These are phyloP conservation scores for Netelia inedita DNA, from an alignment of 2,888 invertebrate species.

Conservation along the genomic window DNA sequence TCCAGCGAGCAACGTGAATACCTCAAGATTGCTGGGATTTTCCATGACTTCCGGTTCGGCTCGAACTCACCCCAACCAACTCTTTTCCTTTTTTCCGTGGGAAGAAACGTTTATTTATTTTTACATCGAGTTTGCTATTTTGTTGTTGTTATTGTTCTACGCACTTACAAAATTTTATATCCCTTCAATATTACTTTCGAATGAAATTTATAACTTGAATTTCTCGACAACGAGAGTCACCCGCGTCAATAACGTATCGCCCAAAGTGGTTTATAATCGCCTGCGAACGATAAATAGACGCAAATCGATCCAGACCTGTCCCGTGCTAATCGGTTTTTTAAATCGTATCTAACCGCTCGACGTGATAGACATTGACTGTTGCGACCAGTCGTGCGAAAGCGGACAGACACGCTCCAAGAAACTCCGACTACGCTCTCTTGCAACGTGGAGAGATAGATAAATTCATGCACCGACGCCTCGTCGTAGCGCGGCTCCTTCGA, in stretches of 20 bases:
- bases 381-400: slow-evolving; percentile 60
- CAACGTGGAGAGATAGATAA: slow-evolving; percentile 52
- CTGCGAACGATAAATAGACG: slow-evolving; percentile 3
- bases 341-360: slow-evolving; percentile 21
- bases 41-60: slow-evolving; percentile 40
- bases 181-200: too few species aligned
- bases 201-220: too few species aligned
- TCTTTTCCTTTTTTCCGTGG: slow-evolving; percentile 7
- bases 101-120: too few species aligned
- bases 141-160: background rate
- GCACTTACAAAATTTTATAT: background rate
- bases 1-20: slow-evolving; percentile 51
- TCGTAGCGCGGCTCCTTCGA: slow-evolving; percentile 55
- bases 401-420: slow-evolving; percentile 47
- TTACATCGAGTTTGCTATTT: background rate
- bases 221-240: too few species aligned
- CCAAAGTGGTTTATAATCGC: slow-evolving; percentile 42
- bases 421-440: slow-evolving; percentile 10
- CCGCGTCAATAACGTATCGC: background rate
- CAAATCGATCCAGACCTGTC: slow-evolving; percentile 26
- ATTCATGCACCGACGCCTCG: slow-evolving; percentile 63
- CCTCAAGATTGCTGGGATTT: slow-evolving; percentile 45
- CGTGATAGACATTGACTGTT: slow-evolving; percentile 37
- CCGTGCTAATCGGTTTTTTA: slow-evolving; percentile 58
- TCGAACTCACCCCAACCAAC: slow-evolving; percentile 17